Evolutionary conservation across 2,797 vertebrate genomes (phyloP).

Genomic region (Melanotaenia maccullochi): DNA sequence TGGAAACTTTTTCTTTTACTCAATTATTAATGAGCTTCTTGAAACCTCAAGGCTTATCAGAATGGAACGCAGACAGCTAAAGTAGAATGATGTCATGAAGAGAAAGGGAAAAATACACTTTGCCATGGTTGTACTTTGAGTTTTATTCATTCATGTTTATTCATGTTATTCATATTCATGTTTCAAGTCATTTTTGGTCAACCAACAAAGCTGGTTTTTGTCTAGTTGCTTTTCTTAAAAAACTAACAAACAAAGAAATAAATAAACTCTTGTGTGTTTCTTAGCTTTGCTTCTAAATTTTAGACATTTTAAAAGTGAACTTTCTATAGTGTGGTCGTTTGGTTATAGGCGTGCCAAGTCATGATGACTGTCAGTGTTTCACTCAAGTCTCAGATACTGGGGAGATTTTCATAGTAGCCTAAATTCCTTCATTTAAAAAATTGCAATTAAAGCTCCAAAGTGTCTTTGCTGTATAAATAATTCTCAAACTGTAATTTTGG

Average conservation of each 20-base stretch:
- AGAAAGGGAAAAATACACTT: conserved; percentile 13
- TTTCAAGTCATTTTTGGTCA: conserved; percentile 24
- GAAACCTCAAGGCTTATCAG: conserved; percentile 23
- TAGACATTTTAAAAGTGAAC: conserved; percentile 18
- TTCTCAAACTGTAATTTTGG: conserved; percentile 5
- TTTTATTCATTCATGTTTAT: conserved; percentile 11
- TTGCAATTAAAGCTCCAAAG: neutral
- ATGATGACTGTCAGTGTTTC: neutral
- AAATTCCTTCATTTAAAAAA: conserved; percentile 26
- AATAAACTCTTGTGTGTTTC: conserved; percentile 12
- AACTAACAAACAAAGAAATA: neutral
- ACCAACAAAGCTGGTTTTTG: conserved; percentile 15
- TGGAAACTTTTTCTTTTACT: conserved; percentile 6
- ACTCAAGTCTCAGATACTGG: neutral
- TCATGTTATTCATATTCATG: neutral
- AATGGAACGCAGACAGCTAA: neutral
- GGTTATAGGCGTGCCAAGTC: neutral
- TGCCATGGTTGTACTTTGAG: neutral
- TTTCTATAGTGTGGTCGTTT: neutral
- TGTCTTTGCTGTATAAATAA: neutral
- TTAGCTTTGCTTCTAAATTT: conserved; percentile 21
- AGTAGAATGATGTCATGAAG: conserved; percentile 2
- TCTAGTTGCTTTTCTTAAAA: neutral
- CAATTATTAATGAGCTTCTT: neutral
- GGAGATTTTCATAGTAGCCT: conserved; percentile 1